phyloP scores from a whole-genome alignment of 2,113 vertebrate species.

The Arvicanthis niloticus region DNA sequence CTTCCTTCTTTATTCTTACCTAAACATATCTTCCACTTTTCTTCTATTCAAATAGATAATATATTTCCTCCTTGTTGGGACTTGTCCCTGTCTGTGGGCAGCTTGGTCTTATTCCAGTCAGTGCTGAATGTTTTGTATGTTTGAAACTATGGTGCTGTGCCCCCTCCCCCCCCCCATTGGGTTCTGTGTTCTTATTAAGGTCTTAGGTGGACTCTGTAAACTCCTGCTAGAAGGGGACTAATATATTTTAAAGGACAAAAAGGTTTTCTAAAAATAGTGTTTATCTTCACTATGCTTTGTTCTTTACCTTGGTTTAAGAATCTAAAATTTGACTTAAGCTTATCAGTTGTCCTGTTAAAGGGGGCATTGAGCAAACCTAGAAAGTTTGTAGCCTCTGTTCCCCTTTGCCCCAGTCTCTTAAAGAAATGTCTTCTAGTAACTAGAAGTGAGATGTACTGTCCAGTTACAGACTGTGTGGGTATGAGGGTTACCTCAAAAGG shows the following conservation, averaged over 20 bases:
- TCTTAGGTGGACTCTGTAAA: conserved; percentile 85
- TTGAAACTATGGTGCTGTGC: conserved; percentile 85
- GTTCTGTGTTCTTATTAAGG: conserved; percentile 85
- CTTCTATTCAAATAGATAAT: conserved; percentile 88
- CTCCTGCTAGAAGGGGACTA: conserved; percentile 86
- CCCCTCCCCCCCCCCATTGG: conserved; percentile 71
- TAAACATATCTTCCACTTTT: conserved; percentile 81
- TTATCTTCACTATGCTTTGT: conserved; percentile 86
- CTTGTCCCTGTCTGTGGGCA: conserved; percentile 85
- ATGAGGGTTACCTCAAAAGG: conserved; percentile 81
- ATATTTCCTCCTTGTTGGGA: conserved; percentile 84
- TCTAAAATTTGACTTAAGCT: conserved; percentile 73
- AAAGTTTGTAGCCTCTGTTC: conserved; percentile 40
- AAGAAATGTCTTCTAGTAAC: conserved; percentile 80
- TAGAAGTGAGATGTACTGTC: conserved; percentile 82
- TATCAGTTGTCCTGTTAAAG: conserved; percentile 48
- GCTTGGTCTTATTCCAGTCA: conserved; percentile 81
- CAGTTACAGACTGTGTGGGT: conserved; percentile 78
- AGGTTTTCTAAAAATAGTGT: conserved; percentile 82
- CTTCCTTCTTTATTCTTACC: conserved; percentile 83
- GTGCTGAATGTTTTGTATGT: conserved; percentile 83
- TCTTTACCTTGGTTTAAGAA: conserved; percentile 81
- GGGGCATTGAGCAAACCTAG: conserved; percentile 30
- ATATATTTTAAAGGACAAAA: conserved; percentile 78
- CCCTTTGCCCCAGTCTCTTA: conserved; percentile 49